Evolutionary conservation across 2,888 invertebrate species (phyloP).

Genomic region (Agriopis marginaria): DNA sequence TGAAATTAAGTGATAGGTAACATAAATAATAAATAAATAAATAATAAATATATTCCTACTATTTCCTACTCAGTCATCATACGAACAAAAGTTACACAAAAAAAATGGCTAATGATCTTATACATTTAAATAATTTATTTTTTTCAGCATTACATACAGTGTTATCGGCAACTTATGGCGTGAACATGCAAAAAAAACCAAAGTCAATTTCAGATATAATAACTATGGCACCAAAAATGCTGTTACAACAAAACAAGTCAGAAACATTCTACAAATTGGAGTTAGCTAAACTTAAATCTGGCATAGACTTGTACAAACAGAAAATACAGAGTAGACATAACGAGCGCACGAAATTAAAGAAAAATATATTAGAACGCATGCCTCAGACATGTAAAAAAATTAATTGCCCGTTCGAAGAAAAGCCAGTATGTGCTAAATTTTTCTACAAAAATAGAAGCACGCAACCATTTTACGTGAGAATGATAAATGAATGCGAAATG

Average conservation of each 20-base stretch:
- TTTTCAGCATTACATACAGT: constrained; percentile 1
- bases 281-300: background rate
- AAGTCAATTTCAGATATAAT: background rate
- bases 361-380: background rate
- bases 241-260: background rate
- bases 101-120: too few relatives aligned
- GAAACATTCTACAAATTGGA: background rate
- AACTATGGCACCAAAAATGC: background rate
- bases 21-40: too few relatives aligned
- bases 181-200: background rate
- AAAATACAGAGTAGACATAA: background rate
- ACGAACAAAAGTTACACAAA: too few relatives aligned
- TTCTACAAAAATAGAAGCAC: constrained; percentile 26
- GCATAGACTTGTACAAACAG: constrained; percentile 3
- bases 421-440: constrained; percentile 57
- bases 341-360: background rate
- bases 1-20: too few relatives aligned
- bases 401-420: constrained; percentile 52
- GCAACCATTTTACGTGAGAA: constrained; percentile 47
- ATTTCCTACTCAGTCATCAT: too few relatives aligned
- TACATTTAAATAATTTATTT: background rate
- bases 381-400: constrained; percentile 48
- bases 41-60: too few relatives aligned
- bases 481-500: constrained; percentile 65
- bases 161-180: background rate